Conservation (phyloP, 2,113 vertebrate species). For the Murina feae region DNA sequence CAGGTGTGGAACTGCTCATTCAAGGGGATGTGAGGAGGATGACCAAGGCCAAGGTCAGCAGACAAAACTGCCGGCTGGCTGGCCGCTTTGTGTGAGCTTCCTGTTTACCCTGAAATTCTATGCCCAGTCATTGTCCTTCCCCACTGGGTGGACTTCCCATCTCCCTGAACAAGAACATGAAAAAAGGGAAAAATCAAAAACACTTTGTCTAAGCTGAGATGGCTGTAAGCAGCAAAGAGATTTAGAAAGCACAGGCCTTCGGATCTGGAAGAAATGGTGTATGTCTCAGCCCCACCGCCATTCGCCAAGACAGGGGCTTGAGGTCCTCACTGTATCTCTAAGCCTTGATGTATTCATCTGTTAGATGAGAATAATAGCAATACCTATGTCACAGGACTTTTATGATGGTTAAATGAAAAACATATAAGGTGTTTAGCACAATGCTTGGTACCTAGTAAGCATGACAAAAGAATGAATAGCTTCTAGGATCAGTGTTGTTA, state of each 20-base stretch:
- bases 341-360: neutral
- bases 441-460: neutral
- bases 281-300: no score
- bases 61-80: neutral
- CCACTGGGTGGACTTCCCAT: constrained; percentile 40
- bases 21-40: constrained; percentile 13
- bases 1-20: constrained; percentile 29
- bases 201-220: neutral
- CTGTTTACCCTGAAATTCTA: constrained; percentile 39
- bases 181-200: neutral
- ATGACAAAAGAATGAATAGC: neutral
- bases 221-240: neutral
- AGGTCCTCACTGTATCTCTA: neutral
- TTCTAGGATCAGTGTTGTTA: neutral
- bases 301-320: fast-evolving
- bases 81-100: constrained; percentile 29
- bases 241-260: neutral
- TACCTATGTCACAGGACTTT: neutral
- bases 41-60: constrained; percentile 50
- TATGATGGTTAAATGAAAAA: neutral
- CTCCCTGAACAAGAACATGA: neutral
- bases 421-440: neutral
- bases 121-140: constrained; percentile 22
- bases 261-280: neutral
- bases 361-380: neutral